These are phyloP conservation scores for human DNA, from an alignment of 2,113 vertebrate genomes.

Conservation along the genomic window DNA sequence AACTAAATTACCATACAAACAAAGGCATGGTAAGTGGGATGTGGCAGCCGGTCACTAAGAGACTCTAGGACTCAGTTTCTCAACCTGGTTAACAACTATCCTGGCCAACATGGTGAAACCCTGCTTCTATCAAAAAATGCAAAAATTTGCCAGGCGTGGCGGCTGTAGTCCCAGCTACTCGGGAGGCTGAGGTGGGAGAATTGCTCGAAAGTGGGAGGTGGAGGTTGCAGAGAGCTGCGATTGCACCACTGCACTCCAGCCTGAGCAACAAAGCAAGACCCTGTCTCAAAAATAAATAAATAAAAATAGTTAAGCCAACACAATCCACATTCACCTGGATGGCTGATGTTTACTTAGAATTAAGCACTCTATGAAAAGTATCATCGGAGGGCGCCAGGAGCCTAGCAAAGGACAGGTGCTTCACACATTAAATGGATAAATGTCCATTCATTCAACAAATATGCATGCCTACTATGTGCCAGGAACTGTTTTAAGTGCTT, in stretches of 20 bases:
- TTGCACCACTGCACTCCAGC: too few species aligned
- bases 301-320: neutral
- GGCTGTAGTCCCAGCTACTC: too few species aligned
- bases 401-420: neutral
- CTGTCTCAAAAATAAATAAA: too few species aligned
- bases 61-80: neutral
- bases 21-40: neutral
- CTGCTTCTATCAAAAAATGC: too few species aligned
- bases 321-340: neutral
- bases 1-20: neutral
- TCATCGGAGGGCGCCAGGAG: neutral
- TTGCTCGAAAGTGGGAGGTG: too few species aligned
- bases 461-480: neutral
- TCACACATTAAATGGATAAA: neutral
- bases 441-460: neutral
- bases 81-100: neutral
- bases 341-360: neutral
- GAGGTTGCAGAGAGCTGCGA: too few species aligned
- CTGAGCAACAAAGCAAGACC: too few species aligned
- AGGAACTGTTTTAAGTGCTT: slow-evolving; percentile 3
- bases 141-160: too few species aligned
- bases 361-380: neutral
- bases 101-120: too few species aligned
- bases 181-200: too few species aligned
- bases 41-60: neutral